Evolutionary conservation across 2,888 invertebrate genomes (phyloP).

Genomic region (Caenorhabditis becei): DNA sequence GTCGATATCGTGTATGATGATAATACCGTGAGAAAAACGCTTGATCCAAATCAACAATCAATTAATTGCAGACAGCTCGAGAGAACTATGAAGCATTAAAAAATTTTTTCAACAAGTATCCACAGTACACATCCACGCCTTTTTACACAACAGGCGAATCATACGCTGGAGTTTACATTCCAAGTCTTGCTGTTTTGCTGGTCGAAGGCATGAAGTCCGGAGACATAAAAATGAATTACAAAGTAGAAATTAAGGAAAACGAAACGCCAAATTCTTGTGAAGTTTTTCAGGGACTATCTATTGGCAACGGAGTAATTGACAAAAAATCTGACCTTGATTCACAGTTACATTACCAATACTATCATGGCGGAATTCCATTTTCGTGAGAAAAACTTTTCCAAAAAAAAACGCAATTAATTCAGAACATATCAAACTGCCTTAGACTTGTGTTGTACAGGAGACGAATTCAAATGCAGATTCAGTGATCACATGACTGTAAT

Average conservation of each 20-base stretch:
- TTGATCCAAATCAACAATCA: neutral
- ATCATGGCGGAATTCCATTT: conserved; percentile 64
- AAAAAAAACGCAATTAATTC: neutral
- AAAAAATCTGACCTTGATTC: conserved; percentile 67
- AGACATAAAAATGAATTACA: conserved; percentile 63
- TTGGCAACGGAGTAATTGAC: conserved; percentile 75
- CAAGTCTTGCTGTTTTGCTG: conserved; percentile 58
- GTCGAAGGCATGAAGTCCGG: conserved; percentile 62
- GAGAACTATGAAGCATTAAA: conserved; percentile 83
- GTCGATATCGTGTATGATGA: conserved; percentile 81
- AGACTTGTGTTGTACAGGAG: conserved; percentile 58
- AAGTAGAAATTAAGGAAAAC: conserved; percentile 14
- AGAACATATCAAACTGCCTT: conserved; percentile 54
- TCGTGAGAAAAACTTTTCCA: conserved; percentile 26
- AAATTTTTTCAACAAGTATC: conserved; percentile 80
- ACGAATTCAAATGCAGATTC: conserved; percentile 64
- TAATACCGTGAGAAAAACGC: conserved; percentile 53
- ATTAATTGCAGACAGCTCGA: conserved; percentile 72
- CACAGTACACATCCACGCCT: conserved; percentile 51
- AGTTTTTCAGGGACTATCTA: conserved; percentile 68
- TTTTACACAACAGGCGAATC: conserved; percentile 74
- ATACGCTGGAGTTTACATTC: conserved; percentile 72
- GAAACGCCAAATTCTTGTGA: neutral
- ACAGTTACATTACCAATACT: conserved; percentile 71
- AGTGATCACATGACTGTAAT: conserved; percentile 54